Evolutionary conservation across 2,888 invertebrate genomes (phyloP).

Genomic region (Eurytoma adleriae): DNA sequence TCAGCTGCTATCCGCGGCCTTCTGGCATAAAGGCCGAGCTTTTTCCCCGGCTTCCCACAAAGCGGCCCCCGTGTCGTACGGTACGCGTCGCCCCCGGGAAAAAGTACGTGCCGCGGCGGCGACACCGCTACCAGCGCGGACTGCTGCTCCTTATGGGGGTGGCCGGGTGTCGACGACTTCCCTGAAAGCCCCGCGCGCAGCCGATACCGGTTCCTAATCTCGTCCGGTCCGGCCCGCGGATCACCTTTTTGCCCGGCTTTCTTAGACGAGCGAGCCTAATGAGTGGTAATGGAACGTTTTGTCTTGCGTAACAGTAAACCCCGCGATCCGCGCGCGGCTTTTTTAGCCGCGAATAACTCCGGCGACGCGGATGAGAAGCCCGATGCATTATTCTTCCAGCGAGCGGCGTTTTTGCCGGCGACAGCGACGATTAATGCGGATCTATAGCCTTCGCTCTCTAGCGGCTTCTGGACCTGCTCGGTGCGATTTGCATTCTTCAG

Average conservation of each 20-base stretch:
- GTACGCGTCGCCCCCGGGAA: conserved; percentile 7
- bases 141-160: conserved; percentile 55
- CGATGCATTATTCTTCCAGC: conserved; percentile 23
- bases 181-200: conserved; percentile 18
- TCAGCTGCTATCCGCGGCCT: too few relatives aligned
- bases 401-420: background rate
- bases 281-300: conserved; percentile 51
- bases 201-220: conserved; percentile 54
- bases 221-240: background rate
- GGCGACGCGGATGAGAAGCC: background rate
- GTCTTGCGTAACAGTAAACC: conserved; percentile 52
- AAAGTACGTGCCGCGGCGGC: conserved; percentile 23
- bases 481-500: too few relatives aligned
- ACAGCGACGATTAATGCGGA: background rate
- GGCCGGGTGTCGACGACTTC: conserved; percentile 23
- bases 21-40: background rate
- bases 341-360: background rate
- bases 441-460: background rate
- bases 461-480: too few relatives aligned
- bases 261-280: conserved; percentile 30
- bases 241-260: background rate
- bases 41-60: conserved; percentile 27
- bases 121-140: conserved; percentile 18
- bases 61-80: conserved; percentile 9
- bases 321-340: conserved; percentile 49